Conservation (phyloP, 2,797 vertebrate genomes). For the Brachyrhaphis roseni region DNA sequence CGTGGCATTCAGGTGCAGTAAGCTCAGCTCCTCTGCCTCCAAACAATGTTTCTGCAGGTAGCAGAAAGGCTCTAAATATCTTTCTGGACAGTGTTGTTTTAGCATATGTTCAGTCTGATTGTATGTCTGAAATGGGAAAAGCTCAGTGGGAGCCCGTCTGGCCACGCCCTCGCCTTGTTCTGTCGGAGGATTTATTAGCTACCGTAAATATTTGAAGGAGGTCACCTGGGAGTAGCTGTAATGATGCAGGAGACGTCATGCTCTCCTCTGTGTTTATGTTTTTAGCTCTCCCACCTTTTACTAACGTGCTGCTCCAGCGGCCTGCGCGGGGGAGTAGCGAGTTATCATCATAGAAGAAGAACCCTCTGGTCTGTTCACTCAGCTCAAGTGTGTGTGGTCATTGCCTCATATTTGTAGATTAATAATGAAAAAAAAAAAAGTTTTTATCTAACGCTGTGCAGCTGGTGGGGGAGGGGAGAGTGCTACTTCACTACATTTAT, state of each 20-base stretch:
- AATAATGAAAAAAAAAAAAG: neutral
- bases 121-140: constrained; percentile 21
- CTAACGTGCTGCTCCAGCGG: constrained; percentile 27
- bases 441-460: neutral
- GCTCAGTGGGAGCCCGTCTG: constrained; percentile 18
- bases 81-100: constrained; percentile 4
- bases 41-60: neutral
- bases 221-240: constrained; percentile 57
- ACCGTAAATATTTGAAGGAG: constrained; percentile 65
- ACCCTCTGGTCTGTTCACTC: constrained; percentile 14
- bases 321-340: neutral
- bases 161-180: constrained; percentile 16
- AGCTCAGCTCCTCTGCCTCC: neutral
- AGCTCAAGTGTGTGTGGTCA: neutral
- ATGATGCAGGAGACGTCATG: constrained; percentile 47
- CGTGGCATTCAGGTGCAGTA: constrained; percentile 17
- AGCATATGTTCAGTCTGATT: constrained; percentile 23
- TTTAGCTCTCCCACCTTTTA: constrained; percentile 42
- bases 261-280: constrained; percentile 65
- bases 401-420: neutral
- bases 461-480: neutral
- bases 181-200: constrained; percentile 60
- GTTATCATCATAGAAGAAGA: constrained; percentile 7
- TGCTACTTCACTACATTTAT: neutral
- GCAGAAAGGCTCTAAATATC: constrained; percentile 16